Base-by-base conservation (phyloP, 2,888 invertebrate genomes). In the Mythimna pallens region DNA sequence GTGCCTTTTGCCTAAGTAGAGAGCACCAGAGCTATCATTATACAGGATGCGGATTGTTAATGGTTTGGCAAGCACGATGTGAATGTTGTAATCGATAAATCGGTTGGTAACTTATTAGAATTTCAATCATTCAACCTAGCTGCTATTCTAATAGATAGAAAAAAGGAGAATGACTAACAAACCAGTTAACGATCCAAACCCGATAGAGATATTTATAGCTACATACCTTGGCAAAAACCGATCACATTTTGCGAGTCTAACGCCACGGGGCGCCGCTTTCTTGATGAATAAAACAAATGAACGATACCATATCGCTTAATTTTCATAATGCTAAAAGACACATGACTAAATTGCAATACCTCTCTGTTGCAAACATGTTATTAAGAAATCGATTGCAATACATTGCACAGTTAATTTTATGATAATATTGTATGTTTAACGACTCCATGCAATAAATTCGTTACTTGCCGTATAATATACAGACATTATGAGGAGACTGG, bases 341-440 rank as follows among this genome's bases (percentile, higher is more conserved):
- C 52, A 47, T 12, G 3, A 25, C 66, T 73, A 58, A 66, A 47
- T 54, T 54, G 47, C 61, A 62, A 78, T 67, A 55, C 10, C 47
- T 34, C n/a, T 50, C 62, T 59, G 12, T 70, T 61, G 63, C 47
- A 64, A 71, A 10, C n/a, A 66, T 64, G 59, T 57, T 70, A 70
- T 82, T 75, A 78, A 43, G 79, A 70, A 72, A 82, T 76, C 54
- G 67, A 67, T 79, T 72, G 66, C 66, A 68, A 67, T 59, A 78
- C 9, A 67, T 52, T 43, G 43, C 54, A 54, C 34, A 66, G 22
- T 66, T 72, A 76, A 68, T 81, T 70, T 78, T 68, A 81, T 70
- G 74, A 78, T 71, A 82, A 67, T 77, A 62, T 61, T 66, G 25
- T 67, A 66, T 69, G 63, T 66, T 65, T 71, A 66, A 75, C 65